These are phyloP conservation scores for Drosophila mimica DNA, from an alignment of 2,888 invertebrate species.

Conservation along the genomic window DNA sequence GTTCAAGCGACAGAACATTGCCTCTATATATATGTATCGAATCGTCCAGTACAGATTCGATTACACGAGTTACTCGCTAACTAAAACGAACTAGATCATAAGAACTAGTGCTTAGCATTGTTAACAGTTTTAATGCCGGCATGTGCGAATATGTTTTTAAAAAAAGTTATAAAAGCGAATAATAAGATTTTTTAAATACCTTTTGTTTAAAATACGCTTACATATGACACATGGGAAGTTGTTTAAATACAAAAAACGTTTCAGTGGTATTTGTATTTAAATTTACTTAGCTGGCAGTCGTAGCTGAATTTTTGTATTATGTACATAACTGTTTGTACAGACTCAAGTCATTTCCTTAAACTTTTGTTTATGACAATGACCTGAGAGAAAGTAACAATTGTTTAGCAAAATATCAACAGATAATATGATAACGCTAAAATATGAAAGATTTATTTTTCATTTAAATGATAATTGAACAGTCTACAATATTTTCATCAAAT, in stretches of 20 bases:
- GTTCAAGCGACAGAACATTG: conserved; percentile 30
- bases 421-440: not conserved
- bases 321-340: not conserved
- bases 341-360: not conserved
- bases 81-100: not conserved
- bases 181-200: not conserved
- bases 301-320: not conserved
- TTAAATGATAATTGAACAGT: not conserved
- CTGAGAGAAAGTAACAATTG: not conserved
- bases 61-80: conserved; percentile 5
- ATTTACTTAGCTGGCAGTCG: conserved; percentile 3
- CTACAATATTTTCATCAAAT: not conserved
- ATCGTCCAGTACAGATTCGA: conserved; percentile 17
- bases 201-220: not conserved
- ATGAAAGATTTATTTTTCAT: not conserved
- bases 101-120: conserved; percentile 3
- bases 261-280: not conserved
- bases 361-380: not conserved
- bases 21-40: conserved; percentile 28
- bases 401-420: not conserved
- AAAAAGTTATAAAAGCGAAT: not conserved
- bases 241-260: conserved; percentile 4
- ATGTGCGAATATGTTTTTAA: not conserved
- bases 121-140: not conserved
- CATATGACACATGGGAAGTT: conserved; percentile 3